Evolutionary conservation across 2,888 invertebrate genomes (phyloP), one percentile per base, ranked within the genome.

Genomic region (Melolontha melolontha): DNA sequence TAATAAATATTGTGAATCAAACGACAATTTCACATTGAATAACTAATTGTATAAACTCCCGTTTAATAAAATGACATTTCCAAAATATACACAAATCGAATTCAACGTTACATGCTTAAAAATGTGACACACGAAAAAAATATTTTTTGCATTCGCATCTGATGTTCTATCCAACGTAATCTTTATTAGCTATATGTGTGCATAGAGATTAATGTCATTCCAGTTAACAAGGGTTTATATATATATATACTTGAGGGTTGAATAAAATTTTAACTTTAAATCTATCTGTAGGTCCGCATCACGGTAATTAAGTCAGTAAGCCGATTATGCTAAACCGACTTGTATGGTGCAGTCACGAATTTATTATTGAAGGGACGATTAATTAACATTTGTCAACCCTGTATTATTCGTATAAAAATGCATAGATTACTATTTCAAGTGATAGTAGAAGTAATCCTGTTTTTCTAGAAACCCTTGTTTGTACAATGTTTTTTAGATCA

Each of bases 121-220:
- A 34, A 34, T 34, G 34, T 34, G 6, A 34, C 10, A 34, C 34
- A 10, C 8, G 1, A 8, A 6, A 10, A 10, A 34, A 5, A 34
- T 34, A 5, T 34, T 34, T 34, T 34, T 34, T 10, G 5, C 34
- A 6, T 34, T 34, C 34, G 8, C 34, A 34, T 34, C 34, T 34
- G 34, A 34, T 34, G 34, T 34, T 34, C 34, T 6, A 10, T 1
- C 34, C 8, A 5, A 5, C 10, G 6, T 34, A 34, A 34, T 34
- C 34, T 34, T 34, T 34, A 34, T 34, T 34, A 34, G 10, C 34
- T 34, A 34, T 34, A 34, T 34, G 10, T 34, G 34, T 34, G 34
- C 34, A 34, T 34, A 50, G n/a, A 22, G 50, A 50, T 50, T 50
- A 50, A n/a, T 22, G 50, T 50, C 50, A 50, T 50, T 50, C 22